These are phyloP conservation scores for Stenotaenia linearis DNA, from an alignment of 2,888 invertebrate species.

Conservation along the genomic window DNA sequence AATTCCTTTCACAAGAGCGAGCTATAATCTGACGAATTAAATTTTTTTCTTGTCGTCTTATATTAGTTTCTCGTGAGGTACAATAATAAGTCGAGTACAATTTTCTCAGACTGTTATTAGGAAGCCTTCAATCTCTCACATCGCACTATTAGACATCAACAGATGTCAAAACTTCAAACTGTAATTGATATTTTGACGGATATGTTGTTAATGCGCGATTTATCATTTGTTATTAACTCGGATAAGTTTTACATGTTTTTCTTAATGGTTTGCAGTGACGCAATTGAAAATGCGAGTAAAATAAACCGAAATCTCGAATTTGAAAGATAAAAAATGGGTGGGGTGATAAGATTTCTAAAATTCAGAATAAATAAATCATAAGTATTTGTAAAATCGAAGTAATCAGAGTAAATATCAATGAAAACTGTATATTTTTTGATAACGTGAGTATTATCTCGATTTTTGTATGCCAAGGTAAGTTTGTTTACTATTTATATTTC, in stretches of 20 bases:
- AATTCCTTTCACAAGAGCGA: not conserved
- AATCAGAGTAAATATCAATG: not conserved
- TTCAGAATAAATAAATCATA: not conserved
- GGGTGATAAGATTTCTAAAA: not conserved
- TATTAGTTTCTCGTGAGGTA: conserved; percentile 3
- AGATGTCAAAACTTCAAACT: conserved; percentile 1
- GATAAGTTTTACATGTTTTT: not conserved
- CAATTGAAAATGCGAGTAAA: not conserved
- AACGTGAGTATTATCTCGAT: no score
- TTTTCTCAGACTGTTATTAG: conserved; percentile 14
- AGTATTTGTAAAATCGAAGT: not conserved
- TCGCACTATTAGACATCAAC: not conserved
- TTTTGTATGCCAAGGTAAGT: no score
- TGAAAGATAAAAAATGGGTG: not conserved
- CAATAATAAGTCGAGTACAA: not conserved
- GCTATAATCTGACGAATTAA: conserved; percentile 1
- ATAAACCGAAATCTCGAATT: not conserved
- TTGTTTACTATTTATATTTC: not conserved
- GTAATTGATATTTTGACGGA: conserved; percentile 2
- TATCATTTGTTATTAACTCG: not conserved
- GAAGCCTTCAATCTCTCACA: conserved; percentile 17
- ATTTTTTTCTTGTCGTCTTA: not conserved
- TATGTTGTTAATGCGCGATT: not conserved
- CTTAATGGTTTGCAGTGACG: not conserved
- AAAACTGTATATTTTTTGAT: no score